Base-by-base conservation (phyloP, 2,888 invertebrate genomes). In the Zeuzera pyrina region DNA sequence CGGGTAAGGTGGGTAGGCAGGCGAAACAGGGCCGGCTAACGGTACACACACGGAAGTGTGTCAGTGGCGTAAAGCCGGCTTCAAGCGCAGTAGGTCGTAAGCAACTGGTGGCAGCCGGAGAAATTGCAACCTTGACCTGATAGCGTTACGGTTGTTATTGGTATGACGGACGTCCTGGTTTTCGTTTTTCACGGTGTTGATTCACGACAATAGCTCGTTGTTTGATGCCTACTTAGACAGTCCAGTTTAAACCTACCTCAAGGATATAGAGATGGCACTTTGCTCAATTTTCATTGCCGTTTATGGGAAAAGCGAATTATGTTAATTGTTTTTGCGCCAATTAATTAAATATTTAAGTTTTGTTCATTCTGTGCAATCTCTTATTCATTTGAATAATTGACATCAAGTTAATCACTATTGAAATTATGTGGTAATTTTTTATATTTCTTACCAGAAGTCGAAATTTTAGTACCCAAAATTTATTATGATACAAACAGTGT, bases 111-210 rank as follows among this genome's bases (percentile, higher is more conserved):
- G 42, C 42, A 38, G 44, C 45, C 10, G 14, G 46, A 52, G 47
- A 47, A 73, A 64, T 62, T n/a, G n/a, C 74, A 73, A 73, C 77
- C 76, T 78, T 79, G 77, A 77, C 68, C 68, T 47, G 14, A 27
- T 21, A 24, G 46, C 22, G 29, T 40, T 67, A 69, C 53, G 62
- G 57, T 62, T 45, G 63, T 46, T 47, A 57, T 49, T 72, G 41
- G 57, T 32, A 34, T 45, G 51, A 45, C 46, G 29, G 33, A 16
- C 26, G 42, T 45, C 45, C 54, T 52, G 69, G 74, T 71, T 83
- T 83, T 83, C 81, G 73, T 72, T 81, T 81, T 79, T 78, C 79
- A 78, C 76, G 78, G 73, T 71, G 69, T 57, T 73, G 78, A 73
- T 74, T 78, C 72, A 72, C 65, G 55, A 74, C 70, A 78, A 78